Conservation (phyloP, 2,888 invertebrate genomes). For the Neoaliturus tenellus region DNA sequence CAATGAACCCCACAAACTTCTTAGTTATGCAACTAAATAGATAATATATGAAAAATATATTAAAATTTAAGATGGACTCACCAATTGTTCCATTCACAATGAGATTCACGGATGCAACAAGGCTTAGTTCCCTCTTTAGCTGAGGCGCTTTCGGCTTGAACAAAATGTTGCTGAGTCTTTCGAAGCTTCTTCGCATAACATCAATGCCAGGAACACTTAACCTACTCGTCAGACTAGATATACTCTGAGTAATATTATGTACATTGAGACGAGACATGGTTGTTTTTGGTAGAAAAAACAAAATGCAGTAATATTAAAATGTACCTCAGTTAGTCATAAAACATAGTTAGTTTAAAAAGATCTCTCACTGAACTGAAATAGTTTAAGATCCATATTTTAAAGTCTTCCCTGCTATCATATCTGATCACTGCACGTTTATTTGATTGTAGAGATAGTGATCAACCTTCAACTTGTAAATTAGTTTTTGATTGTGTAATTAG, state of each 20-base stretch:
- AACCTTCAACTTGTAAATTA: conserved; percentile 33
- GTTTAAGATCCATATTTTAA: neutral
- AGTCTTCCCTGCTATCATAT: neutral
- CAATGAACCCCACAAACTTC: too few species aligned
- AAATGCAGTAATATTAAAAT: neutral
- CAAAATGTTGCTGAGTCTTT: neutral
- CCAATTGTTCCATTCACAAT: conserved; percentile 94
- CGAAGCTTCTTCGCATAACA: conserved; percentile 8
- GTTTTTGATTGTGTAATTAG: neutral
- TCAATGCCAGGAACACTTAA: conserved; percentile 27
- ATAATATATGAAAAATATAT: too few species aligned
- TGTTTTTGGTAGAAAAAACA: neutral
- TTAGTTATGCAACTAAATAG: too few species aligned
- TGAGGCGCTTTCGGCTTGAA: conserved; percentile 65
- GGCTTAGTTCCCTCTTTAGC: conserved; percentile 84
- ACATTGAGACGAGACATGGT: conserved; percentile 31
- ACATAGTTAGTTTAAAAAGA: neutral
- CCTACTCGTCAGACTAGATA: conserved; percentile 20
- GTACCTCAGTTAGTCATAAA: neutral
- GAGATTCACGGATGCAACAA: conserved; percentile 87
- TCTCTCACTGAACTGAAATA: neutral
- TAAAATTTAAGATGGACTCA: too few species aligned
- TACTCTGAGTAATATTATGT: conserved; percentile 13
- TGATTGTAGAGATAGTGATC: conserved; percentile 1
- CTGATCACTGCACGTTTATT: neutral